Evolutionary conservation across 2,113 vertebrate species (phyloP).

Genomic region (Nyctibius bracteatus): DNA sequence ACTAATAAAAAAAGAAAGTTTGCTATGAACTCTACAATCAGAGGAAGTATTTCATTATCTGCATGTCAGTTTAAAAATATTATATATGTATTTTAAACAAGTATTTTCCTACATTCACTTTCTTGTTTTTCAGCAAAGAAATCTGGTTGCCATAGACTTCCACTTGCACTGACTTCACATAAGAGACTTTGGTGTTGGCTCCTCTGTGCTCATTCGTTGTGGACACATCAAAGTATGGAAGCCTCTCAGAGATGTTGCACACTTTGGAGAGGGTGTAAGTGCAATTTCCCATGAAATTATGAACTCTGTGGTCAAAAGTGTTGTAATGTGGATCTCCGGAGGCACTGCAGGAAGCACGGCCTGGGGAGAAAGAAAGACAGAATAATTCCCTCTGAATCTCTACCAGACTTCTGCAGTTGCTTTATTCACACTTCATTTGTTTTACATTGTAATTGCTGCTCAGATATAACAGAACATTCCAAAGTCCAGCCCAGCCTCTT

Average conservation of each 20-base stretch:
- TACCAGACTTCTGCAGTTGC: not conserved
- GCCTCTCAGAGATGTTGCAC: slow-evolving; percentile 67
- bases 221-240: slow-evolving; percentile 80
- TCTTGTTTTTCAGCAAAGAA: slow-evolving; percentile 80
- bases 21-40: not conserved
- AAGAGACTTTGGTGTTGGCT: slow-evolving; percentile 80
- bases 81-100: not conserved
- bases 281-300: slow-evolving; percentile 89
- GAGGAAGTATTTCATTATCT: not conserved
- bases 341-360: not conserved
- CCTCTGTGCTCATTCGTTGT: slow-evolving; percentile 86
- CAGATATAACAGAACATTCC: not conserved
- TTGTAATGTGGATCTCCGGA: slow-evolving; percentile 65
- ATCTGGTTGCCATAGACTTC: slow-evolving; percentile 64
- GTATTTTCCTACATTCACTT: slow-evolving; percentile 75
- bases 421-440: not conserved
- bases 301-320: slow-evolving; percentile 56
- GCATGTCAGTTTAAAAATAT: not conserved
- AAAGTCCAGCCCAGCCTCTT: not conserved
- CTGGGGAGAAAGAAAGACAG: not conserved
- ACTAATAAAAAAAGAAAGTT: not conserved
- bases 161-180: slow-evolving; percentile 80
- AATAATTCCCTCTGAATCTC: not conserved
- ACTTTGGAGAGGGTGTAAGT: slow-evolving; percentile 83
- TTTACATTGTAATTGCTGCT: not conserved